Base-by-base conservation (phyloP, 2,113 vertebrate genomes). In the Rissa tridactyla region DNA sequence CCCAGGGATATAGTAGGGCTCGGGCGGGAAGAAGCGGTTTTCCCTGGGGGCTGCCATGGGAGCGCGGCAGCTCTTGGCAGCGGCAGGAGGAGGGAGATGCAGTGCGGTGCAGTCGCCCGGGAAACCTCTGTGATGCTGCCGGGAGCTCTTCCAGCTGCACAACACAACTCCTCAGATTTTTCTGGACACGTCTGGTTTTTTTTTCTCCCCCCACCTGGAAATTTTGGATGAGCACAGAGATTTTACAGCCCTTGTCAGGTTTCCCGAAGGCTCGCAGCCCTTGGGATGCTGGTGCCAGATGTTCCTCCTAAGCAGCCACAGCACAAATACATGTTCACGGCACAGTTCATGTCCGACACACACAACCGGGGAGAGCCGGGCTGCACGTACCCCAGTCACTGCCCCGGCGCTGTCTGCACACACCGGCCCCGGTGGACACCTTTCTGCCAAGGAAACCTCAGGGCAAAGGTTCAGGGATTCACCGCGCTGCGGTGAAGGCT, bases 261-360 rank as follows among this genome's bases (percentile, higher is more conserved):
- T 25, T 32, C 46, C 85, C 18, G n/a, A 32, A 47, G 57, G 79
- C 62, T 55, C 8, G 0, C 9, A 47, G 81, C 62, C 44, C 85
- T 14, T 21, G 5, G 32, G 40, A 15, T 22, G 27, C 55, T 1
- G 0, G 32, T 1, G 1, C 32, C 89, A 78, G 71, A 8, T 44
- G 83, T 15, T 58, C 55, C 72, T 29, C 0, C 0, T 1, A 3
- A 70, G 64, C 6, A 5, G 47, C 62, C 29, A 55, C 54, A 13
- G 60, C 72, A 58, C 72, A 10, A 6, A 10, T 1, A 0, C 0
- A 0, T 2, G 26, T 11, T 71, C 52, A 0, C 0, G 1, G 23
- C 0, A 2, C 2, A 1, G 40, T 1, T 23, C 12, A 0, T 3
- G 0, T 1, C 51, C 80, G 47, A 8, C 15, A 3, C 1, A 3